Evolutionary conservation across 1,140 invertebrate species (phyloP).

Genomic region (Diachasmimorpha longicaudata): DNA sequence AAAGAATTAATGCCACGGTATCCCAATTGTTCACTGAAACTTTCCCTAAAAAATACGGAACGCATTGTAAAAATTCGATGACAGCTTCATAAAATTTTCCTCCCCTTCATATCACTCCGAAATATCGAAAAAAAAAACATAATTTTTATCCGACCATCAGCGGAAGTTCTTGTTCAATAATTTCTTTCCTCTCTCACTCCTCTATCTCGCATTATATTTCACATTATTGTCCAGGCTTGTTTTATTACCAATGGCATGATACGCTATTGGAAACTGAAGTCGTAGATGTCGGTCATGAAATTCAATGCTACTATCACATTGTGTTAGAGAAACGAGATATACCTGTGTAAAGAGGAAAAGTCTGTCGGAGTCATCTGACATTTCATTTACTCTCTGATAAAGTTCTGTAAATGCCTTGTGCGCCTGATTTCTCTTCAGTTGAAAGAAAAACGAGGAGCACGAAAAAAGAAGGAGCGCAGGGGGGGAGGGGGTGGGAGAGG

Average conservation of each 20-base stretch:
- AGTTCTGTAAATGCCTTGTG: slow-evolving; percentile 1
- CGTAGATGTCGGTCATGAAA: not conserved
- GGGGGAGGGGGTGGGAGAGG: not conserved
- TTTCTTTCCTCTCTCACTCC: not conserved
- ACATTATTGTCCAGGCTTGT: not conserved
- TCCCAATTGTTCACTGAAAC: too few species aligned
- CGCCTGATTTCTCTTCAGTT: not conserved
- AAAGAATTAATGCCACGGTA: too few species aligned
- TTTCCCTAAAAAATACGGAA: too few species aligned
- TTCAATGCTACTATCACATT: not conserved
- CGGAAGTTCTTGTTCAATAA: too few species aligned
- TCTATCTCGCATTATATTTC: slow-evolving; percentile 9
- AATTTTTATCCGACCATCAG: too few species aligned
- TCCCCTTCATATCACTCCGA: too few species aligned
- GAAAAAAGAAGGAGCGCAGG: not conserved
- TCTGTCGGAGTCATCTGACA: not conserved
- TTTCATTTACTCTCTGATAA: slow-evolving; percentile 7
- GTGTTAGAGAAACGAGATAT: not conserved
- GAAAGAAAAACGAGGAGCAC: not conserved
- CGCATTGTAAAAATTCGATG: too few species aligned
- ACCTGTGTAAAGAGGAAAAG: not conserved
- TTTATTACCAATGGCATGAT: not conserved
- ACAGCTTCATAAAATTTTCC: too few species aligned
- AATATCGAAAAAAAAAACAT: too few species aligned
- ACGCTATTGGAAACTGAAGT: not conserved